phyloP scores from a whole-genome alignment of 2,888 invertebrate genomes.

The Lasius platythorax region DNA sequence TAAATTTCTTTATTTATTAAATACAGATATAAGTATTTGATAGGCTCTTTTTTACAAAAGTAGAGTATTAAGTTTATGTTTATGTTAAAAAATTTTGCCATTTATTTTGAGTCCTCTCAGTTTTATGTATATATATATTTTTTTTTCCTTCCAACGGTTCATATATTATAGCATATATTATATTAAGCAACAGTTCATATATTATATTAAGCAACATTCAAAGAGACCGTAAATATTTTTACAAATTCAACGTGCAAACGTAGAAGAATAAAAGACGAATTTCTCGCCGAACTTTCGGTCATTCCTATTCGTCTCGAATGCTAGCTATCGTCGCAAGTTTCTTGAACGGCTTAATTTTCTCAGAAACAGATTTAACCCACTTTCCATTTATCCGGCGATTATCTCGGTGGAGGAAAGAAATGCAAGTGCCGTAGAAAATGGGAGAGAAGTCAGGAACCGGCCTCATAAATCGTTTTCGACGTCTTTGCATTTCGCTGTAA shows the following conservation, averaged over 20 bases:
- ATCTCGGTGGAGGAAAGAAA: slow-evolving; percentile 11
- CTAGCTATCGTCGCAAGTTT: slow-evolving; percentile 37
- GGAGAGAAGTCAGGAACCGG: slow-evolving; percentile 22
- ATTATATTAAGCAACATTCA: background rate
- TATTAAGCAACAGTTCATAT: background rate
- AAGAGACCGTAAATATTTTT: background rate
- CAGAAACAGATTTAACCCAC: slow-evolving; percentile 56
- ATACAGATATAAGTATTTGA: background rate
- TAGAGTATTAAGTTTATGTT: background rate
- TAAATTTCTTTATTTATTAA: background rate
- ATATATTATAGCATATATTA: background rate
- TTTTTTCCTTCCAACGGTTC: background rate
- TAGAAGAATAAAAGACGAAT: slow-evolving; percentile 4
- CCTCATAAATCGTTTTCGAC: slow-evolving; percentile 40
- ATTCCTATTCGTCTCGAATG: slow-evolving; percentile 11
- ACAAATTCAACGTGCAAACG: background rate
- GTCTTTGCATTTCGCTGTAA: slow-evolving; percentile 27
- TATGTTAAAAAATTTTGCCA: background rate
- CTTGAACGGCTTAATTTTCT: slow-evolving; percentile 44
- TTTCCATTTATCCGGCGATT: slow-evolving; percentile 48
- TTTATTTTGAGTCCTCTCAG: background rate
- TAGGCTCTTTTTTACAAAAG: background rate
- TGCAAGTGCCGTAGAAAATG: slow-evolving; percentile 15
- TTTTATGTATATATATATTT: background rate
- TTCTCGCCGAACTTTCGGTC: slow-evolving; percentile 8